A percentile compares a stretch with the other conserved stretches of the same genome.
These are phyloP conservation scores for Hyles lineata DNA, from an alignment of 2,888 invertebrate species.

Conservation along the genomic window DNA sequence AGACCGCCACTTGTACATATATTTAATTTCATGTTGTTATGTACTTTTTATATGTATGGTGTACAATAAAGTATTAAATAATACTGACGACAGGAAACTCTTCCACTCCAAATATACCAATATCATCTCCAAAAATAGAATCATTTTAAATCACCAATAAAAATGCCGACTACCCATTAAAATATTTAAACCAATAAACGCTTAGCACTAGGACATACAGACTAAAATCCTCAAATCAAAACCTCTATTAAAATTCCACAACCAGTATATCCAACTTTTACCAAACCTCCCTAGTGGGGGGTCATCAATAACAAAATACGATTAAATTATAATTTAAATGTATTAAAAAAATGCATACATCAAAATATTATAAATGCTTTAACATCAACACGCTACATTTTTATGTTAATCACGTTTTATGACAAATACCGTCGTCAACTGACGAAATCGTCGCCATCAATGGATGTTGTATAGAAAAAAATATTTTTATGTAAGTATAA, in stretches of 20 bases:
- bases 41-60: too few species aligned
- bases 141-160: too few species aligned
- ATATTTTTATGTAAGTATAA: slow-evolving; percentile 20
- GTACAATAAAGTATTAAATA: too few species aligned
- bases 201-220: background rate
- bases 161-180: too few species aligned
- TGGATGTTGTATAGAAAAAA: background rate
- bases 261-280: background rate
- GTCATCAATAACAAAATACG: slow-evolving; percentile 6
- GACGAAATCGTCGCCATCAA: slow-evolving; percentile 23
- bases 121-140: too few species aligned
- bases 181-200: too few species aligned
- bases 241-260: background rate
- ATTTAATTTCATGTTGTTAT: too few species aligned
- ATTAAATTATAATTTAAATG: slow-evolving; percentile 14
- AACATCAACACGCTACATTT: slow-evolving; percentile 25
- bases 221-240: background rate
- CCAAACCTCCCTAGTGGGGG: slow-evolving; percentile 12
- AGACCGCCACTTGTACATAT: too few species aligned
- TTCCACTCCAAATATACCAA: too few species aligned
- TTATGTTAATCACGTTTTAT: slow-evolving; percentile 25
- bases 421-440: slow-evolving; percentile 23
- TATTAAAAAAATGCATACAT: slow-evolving; percentile 26
- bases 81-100: too few species aligned
- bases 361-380: slow-evolving; percentile 24